These are phyloP conservation scores for Champsocephalus esox DNA, from an alignment of 2,797 vertebrate genomes.

Conservation along the genomic window DNA sequence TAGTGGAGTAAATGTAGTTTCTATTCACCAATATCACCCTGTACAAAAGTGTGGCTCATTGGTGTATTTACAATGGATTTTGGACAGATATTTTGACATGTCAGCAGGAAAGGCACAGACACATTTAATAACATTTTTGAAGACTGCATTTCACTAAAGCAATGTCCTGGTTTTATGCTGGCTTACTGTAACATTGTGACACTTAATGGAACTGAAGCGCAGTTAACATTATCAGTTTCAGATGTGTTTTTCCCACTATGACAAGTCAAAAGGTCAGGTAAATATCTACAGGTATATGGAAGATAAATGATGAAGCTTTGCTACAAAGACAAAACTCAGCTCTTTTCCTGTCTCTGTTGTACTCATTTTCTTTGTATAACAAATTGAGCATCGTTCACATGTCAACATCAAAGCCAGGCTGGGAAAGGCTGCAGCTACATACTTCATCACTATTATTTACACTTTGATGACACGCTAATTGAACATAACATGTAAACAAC, in stretches of 20 bases:
- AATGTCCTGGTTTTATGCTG: neutral
- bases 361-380: neutral
- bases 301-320: neutral
- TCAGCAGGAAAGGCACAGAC: neutral
- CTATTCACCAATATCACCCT: no score
- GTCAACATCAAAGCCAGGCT: conserved; percentile 25
- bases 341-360: neutral
- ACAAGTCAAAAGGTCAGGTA: conserved; percentile 9
- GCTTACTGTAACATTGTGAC: neutral
- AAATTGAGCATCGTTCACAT: conserved; percentile 19
- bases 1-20: neutral
- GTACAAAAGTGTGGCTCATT: neutral
- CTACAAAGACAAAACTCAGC: neutral
- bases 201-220: neutral
- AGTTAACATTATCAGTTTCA: neutral
- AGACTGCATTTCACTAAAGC: neutral
- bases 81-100: neutral
- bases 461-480: conserved; percentile 42
- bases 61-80: neutral
- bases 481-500: conserved; percentile 34
- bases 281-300: neutral
- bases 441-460: conserved; percentile 26
- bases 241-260: neutral
- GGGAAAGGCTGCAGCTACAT: neutral
- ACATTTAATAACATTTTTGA: neutral